A percentile compares a stretch with the other conserved stretches of the same genome.
These are phyloP conservation scores for Neodiprion pinetum DNA, from an alignment of 1,140 invertebrate species.

Conservation along the genomic window DNA sequence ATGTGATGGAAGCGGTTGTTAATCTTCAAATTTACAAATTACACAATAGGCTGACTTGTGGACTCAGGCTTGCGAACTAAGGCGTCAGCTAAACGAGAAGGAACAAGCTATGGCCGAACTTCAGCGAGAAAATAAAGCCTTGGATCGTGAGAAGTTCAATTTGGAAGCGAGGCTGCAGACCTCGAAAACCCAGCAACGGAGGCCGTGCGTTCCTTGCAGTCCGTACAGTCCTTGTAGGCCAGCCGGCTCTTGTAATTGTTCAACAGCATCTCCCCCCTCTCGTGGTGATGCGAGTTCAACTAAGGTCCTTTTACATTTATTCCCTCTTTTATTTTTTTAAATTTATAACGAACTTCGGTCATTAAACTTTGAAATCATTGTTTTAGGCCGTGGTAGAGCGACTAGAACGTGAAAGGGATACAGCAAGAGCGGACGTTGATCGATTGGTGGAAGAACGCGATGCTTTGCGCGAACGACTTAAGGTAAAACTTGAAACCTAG, in stretches of 20 bases:
- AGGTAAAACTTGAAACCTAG: slow-evolving; percentile 49
- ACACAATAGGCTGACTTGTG: slow-evolving; percentile 30
- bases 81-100: slow-evolving; percentile 51
- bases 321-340: too few species aligned
- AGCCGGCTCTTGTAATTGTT: slow-evolving; percentile 28
- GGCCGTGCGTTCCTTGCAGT: slow-evolving; percentile 38
- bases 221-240: slow-evolving; percentile 34
- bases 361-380: too few species aligned
- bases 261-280: slow-evolving; percentile 19
- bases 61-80: slow-evolving; percentile 47
- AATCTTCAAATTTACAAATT: too few species aligned
- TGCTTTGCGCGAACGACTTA: slow-evolving; percentile 61
- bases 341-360: too few species aligned
- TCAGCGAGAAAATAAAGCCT: slow-evolving; percentile 55
- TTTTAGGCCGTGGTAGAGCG: slow-evolving; percentile 54
- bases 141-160: slow-evolving; percentile 56
- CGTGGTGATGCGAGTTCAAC: slow-evolving; percentile 21
- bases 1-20: too few species aligned
- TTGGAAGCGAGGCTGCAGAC: slow-evolving; percentile 52
- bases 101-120: slow-evolving; percentile 55
- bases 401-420: slow-evolving; percentile 63
- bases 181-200: slow-evolving; percentile 35
- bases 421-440: slow-evolving; percentile 61
- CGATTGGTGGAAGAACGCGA: slow-evolving; percentile 65
- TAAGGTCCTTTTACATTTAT: slow-evolving; percentile 33